These are phyloP conservation scores for Zele albiditarsus DNA, from an alignment of 2,888 invertebrate species.

Conservation along the genomic window DNA sequence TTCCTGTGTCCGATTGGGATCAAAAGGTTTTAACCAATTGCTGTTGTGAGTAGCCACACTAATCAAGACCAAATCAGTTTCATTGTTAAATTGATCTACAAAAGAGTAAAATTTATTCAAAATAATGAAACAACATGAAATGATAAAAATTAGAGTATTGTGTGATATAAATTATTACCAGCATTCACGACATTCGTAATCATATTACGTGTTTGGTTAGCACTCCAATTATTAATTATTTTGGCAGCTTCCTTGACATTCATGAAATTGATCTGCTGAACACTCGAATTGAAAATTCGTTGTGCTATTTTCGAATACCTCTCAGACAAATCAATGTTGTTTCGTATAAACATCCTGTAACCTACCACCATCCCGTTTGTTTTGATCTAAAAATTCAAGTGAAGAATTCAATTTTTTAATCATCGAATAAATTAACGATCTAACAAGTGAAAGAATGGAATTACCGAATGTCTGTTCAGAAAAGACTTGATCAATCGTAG, in stretches of 20 bases:
- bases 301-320: background rate
- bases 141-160: background rate
- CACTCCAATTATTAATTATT: constrained; percentile 11
- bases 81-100: background rate
- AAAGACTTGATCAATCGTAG: background rate
- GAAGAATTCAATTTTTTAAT: background rate
- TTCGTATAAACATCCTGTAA: background rate
- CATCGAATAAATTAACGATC: background rate
- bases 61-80: background rate
- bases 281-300: background rate
- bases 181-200: background rate
- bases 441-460: background rate
- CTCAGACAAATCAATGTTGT: background rate
- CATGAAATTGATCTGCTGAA: background rate
- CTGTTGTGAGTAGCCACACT: background rate
- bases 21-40: constrained; percentile 12
- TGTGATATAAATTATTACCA: background rate
- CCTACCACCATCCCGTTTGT: background rate
- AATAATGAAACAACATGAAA: too few relatives aligned
- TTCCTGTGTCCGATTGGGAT: background rate
- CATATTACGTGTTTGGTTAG: background rate
- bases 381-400: background rate
- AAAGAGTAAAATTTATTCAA: background rate
- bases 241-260: background rate
- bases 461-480: background rate